Percentiles rank a stretch among this genome's conserved stretches.
Evolutionary conservation across 92 coral and sea anemone species (phyloP).

Genomic region (Umimayanthus kanabou): DNA sequence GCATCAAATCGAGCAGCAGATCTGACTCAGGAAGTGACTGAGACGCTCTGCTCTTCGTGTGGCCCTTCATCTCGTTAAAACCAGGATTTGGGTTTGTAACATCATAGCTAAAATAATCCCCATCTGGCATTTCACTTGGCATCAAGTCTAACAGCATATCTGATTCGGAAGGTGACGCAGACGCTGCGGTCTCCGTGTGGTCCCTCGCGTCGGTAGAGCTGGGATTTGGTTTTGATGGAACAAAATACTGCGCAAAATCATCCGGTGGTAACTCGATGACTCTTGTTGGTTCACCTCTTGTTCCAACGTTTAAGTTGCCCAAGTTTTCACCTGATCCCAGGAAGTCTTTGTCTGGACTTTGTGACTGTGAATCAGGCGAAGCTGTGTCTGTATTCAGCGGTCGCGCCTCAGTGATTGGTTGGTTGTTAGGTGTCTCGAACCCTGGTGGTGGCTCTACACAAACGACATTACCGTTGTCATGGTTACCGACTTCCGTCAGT

Average conservation of each 20-base stretch:
- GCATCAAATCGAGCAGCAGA: too few relatives aligned
- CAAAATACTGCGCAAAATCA: constrained; percentile 25
- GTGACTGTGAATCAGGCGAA: not conserved
- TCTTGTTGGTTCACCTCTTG: not conserved
- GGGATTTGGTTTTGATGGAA: constrained; percentile 7
- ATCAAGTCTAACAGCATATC: constrained; percentile 18
- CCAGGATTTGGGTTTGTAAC: not conserved
- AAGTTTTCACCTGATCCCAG: not conserved
- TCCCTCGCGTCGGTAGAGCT: not conserved
- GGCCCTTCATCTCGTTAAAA: too few relatives aligned
- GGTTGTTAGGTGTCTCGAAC: not conserved
- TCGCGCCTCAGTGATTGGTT: not conserved
- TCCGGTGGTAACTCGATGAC: not conserved
- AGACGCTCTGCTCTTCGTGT: too few relatives aligned
- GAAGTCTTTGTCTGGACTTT: not conserved
- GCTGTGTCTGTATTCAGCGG: not conserved
- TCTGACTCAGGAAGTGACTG: too few relatives aligned
- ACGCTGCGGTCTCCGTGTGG: not conserved
- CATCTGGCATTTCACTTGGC: not conserved
- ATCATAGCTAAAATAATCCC: not conserved
- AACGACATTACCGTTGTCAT: not conserved
- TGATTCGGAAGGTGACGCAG: not conserved
- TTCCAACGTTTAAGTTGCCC: not conserved
- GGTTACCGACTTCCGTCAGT: constrained; percentile 5
- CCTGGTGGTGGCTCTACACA: constrained; percentile 30